A percentile compares a stretch with the other conserved stretches of the same genome.
Conservation (phyloP, 2,113 vertebrate genomes). For the Toxotes jaculatrix region DNA sequence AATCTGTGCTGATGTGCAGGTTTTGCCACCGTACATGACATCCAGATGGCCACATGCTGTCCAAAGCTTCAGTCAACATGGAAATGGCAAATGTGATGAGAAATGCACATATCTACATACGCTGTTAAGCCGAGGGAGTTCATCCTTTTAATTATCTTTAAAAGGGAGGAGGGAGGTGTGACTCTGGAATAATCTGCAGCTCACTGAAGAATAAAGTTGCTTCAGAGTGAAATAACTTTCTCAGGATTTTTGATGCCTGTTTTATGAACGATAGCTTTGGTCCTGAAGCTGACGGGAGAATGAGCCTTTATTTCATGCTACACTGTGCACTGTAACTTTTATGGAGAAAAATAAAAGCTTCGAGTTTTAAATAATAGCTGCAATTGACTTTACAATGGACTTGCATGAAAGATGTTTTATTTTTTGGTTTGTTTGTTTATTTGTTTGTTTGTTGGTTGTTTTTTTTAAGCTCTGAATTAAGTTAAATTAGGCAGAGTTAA, state of each 20-base stretch:
- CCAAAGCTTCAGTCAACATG: neutral
- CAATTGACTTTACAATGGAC: no score
- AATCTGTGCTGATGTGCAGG: neutral
- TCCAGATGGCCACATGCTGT: neutral
- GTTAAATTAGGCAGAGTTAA: no score
- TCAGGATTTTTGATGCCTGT: neutral
- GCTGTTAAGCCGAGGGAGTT: neutral
- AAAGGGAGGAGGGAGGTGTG: no score
- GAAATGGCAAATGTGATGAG: constrained; percentile 3
- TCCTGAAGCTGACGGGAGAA: neutral
- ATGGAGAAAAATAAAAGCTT: neutral
- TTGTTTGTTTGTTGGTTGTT: no score
- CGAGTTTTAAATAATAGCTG: no score
- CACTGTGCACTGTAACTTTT: no score
- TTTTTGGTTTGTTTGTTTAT: no score
- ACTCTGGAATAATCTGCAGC: neutral
- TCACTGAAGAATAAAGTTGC: no score
- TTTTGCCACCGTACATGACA: constrained; percentile 8
- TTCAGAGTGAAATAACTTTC: neutral
- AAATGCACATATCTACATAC: neutral
- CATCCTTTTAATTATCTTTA: neutral
- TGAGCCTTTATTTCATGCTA: neutral
- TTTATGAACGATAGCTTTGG: neutral
- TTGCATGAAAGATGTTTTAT: no score
- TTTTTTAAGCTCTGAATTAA: no score